A percentile compares a stretch with the other conserved stretches of the same genome.
Evolutionary conservation across 2,888 invertebrate species (phyloP).

Genomic region (Loripinus fragilis): DNA sequence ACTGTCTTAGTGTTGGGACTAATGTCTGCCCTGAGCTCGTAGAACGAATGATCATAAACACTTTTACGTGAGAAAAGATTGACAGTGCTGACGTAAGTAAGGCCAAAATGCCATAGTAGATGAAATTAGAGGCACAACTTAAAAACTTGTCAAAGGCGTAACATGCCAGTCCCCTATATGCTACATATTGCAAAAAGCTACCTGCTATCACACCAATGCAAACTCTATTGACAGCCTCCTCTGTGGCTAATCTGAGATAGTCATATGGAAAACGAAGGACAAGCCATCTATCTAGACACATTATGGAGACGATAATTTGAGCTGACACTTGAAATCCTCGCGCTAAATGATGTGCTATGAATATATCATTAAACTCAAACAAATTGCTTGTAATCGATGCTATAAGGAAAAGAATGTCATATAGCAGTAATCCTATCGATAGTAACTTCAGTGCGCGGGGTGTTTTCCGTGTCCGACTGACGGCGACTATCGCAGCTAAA

Average conservation of each 20-base stretch:
- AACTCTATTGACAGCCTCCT: not conserved
- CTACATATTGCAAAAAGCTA: not conserved
- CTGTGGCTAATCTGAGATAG: not conserved
- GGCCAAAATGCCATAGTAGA: not conserved
- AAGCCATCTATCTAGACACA: not conserved
- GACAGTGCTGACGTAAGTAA: not conserved
- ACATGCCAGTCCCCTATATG: not conserved
- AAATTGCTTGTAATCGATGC: not conserved
- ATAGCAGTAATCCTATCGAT: not conserved
- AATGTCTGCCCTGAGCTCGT: not conserved
- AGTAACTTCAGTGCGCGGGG: not conserved
- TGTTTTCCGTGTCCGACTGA: not conserved
- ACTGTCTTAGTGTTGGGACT: not conserved
- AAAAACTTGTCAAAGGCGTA: not conserved
- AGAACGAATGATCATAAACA: not conserved
- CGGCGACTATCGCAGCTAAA: not conserved
- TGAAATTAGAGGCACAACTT: not conserved
- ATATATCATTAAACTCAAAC: not conserved
- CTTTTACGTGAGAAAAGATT: not conserved
- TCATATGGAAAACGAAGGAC: not conserved
- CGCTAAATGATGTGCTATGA: not conserved
- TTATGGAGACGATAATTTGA: not conserved
- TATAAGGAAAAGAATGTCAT: not conserved
- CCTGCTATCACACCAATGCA: not conserved
- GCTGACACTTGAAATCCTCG: not conserved